Base-by-base conservation (phyloP, 2,888 invertebrate species). In the Ophonus ardosiacus region DNA sequence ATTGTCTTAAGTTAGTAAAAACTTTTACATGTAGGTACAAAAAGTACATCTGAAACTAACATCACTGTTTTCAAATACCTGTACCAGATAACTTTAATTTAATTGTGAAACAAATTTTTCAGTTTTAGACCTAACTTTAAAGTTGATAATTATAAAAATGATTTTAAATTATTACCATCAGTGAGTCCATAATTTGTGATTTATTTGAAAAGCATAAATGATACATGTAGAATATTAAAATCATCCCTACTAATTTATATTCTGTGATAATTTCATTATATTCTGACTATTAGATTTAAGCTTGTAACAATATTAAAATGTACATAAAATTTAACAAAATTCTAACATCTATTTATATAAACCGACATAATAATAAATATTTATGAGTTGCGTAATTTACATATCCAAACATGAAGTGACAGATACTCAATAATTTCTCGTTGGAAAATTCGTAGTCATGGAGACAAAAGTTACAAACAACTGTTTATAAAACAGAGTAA, bases 371-470 rank as follows among this genome's bases (percentile, higher is more conserved):
- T 63, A 63, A 63, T 63, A 63, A 63, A 63, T 63, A 63, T 63
- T 8, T 63, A 63, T 63, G 63, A 63, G 63, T 21, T 13, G 18
- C 63, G 24, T 63, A 21, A 63, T 63, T 63, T 63, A 13, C 63
- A 63, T 63, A 63, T 8, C 21, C 63, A 63, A 63, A 63, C 63
- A 63, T 63, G 63, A 24, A 63, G 63, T 63, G 63, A 63, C 63
- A 63, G 63, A 63, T 63, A 63, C 24, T 63, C 63, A 63, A 63
- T 63, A 63, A 63, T 63, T 63, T 63, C 21, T 18, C 24, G 21
- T 21, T 21, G 63, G 63, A 63, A 63, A 18, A 21, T 63, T 31
- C 31, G 63, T 63, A 21, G 24, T 21, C 24, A 63, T 63, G 63
- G 63, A 21, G 21, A 63, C 63, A 63, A 63, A 24, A 63, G 24